These are phyloP conservation scores for Calidris pygmaea DNA, from an alignment of 2,113 vertebrate species.

Conservation along the genomic window DNA sequence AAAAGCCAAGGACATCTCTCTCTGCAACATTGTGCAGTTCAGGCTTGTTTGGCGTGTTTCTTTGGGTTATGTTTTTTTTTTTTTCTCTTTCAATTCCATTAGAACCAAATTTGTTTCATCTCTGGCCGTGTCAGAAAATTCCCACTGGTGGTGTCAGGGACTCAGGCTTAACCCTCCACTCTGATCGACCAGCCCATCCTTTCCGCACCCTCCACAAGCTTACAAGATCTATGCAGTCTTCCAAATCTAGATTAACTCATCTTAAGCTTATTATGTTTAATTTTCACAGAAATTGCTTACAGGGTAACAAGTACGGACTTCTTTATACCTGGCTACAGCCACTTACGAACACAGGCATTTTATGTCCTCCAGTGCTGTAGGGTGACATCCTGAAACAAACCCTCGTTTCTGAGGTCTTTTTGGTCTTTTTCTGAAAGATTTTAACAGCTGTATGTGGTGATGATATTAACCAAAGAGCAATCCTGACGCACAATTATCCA, in stretches of 20 bases:
- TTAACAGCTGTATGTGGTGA: background rate
- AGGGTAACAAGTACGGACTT: background rate
- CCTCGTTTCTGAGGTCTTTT: background rate
- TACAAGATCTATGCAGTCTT: background rate
- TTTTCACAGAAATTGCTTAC: background rate
- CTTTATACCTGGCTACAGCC: background rate
- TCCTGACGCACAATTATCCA: accelerated
- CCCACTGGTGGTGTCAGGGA: accelerated
- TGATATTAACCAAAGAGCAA: background rate
- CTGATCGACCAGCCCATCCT: background rate
- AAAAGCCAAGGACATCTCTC: constrained; percentile 34
- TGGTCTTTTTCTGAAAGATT: background rate
- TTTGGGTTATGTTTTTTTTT: background rate
- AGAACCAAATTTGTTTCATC: background rate
- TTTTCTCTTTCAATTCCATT: background rate
- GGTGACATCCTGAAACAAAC: background rate
- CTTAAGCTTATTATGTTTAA: background rate
- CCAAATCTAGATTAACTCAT: background rate
- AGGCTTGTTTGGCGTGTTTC: background rate
- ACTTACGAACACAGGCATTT: accelerated
- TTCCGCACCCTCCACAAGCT: background rate
- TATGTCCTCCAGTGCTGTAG: background rate
- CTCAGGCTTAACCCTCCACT: background rate
- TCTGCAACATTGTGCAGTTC: background rate
- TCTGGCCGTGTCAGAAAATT: background rate